Conservation (phyloP, 2,888 invertebrate species). For the Hirtodrosophila cameraria region DNA sequence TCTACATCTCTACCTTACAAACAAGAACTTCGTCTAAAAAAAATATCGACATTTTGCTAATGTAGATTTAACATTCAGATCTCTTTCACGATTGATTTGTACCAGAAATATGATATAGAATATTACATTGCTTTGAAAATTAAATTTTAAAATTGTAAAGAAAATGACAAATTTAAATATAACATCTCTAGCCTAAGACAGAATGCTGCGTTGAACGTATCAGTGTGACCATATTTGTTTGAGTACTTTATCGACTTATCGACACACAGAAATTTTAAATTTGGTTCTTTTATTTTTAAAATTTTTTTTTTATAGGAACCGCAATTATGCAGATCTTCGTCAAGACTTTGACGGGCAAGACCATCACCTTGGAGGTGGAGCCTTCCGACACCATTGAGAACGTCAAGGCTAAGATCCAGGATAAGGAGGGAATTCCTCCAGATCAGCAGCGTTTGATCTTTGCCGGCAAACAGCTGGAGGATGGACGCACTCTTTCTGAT, state of each 20-base stretch:
- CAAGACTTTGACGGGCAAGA: constrained; percentile 68
- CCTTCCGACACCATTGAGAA: constrained; percentile 61
- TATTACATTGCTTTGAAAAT: too few relatives aligned
- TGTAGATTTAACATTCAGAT: too few relatives aligned
- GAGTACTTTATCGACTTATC: constrained; percentile 11
- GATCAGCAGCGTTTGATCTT: constrained; percentile 53
- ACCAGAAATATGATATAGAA: too few relatives aligned
- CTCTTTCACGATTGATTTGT: too few relatives aligned
- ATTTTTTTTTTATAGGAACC: constrained; percentile 20
- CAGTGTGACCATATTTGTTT: constrained; percentile 1
- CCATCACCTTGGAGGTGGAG: constrained; percentile 74
- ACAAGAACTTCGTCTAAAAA: too few relatives aligned
- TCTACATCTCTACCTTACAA: too few relatives aligned
- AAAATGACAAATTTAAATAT: too few relatives aligned
- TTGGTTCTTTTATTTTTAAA: neutral
- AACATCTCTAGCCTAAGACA: neutral
- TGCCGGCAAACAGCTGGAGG: constrained; percentile 43
- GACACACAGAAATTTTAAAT: neutral
- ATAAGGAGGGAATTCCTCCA: constrained; percentile 60
- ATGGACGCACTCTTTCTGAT: constrained; percentile 42
- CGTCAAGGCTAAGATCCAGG: constrained; percentile 53
- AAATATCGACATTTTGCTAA: too few relatives aligned
- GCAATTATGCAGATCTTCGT: constrained; percentile 52
- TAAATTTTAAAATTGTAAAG: too few relatives aligned
- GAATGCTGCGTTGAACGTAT: neutral